Base-by-base conservation (phyloP, 2,797 vertebrate genomes). In the Macropus fuliginosus region DNA sequence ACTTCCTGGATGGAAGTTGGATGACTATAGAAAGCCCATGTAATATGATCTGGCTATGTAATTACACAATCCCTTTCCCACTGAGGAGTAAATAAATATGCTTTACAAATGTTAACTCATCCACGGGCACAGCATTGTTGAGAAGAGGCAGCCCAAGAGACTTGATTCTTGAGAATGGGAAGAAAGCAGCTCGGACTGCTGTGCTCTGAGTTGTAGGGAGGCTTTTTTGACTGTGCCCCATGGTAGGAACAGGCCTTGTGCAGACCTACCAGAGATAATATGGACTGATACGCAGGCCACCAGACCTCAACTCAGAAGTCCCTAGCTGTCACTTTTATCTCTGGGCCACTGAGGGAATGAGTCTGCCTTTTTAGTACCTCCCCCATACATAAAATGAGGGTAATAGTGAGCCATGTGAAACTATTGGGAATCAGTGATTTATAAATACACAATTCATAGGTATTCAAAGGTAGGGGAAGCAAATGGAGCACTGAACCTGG, bases 101-200 rank as follows among this genome's bases (percentile, higher is more conserved):
- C 54, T 89, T 54, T 18, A 31, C 1, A 54, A 94, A 52, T 31
- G 87, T 81, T 28, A 95, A 92, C 55, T 97, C 87, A 94, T 91
- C 31, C 9, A 0, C 34, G 56, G 56, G 56, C 91, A 54, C 27
- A 92, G 54, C 34, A 46, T 52, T 54, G 55, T 66, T 91, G 90
- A 10, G 27, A 94, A 34, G 95, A 95, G 92, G 55, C 31, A 81
- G 46, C 29, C n/a, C 66, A 6, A 10, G 34, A 92, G 93, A 92
- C 66, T 54, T 10, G 11, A 29, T 31, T 74, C 90, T 87, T 87
- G 24, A 46, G 74, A 50, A 87, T 50, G 40, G 21, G 40, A 87
- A 18, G n/a, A 81, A 46, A 81, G 66, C n/a, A 46, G 4, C 0
- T 46, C 24, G 5, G 6, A 50, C 40, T 87, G 21, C 21, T 46